phyloP scores from a whole-genome alignment of 2,113 vertebrate species.

The Boulengeromyrus knoepffleri region DNA sequence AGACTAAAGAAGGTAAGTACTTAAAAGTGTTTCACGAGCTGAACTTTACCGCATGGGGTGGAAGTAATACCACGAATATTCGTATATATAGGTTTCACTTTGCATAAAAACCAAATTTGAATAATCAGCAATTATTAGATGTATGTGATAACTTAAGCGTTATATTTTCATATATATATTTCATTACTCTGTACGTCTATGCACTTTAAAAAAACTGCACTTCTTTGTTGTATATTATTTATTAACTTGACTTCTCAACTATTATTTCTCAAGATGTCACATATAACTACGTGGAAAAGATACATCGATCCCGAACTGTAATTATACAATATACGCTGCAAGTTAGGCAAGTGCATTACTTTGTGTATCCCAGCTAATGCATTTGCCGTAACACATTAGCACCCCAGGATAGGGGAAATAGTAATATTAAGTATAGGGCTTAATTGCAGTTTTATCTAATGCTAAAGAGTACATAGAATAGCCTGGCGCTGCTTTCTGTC shows the following conservation, averaged over 20 bases:
- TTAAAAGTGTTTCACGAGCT: background rate
- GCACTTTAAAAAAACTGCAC: background rate
- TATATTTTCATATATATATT: background rate
- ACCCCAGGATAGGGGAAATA: background rate
- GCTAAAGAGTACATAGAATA: background rate
- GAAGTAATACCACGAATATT: background rate
- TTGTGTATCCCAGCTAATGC: background rate
- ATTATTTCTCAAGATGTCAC: background rate
- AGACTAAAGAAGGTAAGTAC: conserved; percentile 63
- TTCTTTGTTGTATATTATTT: background rate
- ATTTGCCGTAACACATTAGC: background rate
- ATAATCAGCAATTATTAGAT: background rate
- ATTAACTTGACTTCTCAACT: background rate
- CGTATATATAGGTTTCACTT: background rate
- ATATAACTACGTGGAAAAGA: background rate
- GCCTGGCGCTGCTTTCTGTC: background rate
- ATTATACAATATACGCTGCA: background rate
- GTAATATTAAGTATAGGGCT: background rate
- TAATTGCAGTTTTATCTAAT: background rate
- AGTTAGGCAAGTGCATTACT: background rate
- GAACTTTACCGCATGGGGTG: background rate
- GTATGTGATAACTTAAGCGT: background rate
- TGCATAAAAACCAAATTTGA: background rate
- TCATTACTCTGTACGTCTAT: background rate
- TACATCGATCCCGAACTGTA: background rate